A percentile compares a stretch with the other conserved stretches of the same genome.
Evolutionary conservation across 2,797 vertebrate species (phyloP).

Genomic region (Okamejei kenojei): DNA sequence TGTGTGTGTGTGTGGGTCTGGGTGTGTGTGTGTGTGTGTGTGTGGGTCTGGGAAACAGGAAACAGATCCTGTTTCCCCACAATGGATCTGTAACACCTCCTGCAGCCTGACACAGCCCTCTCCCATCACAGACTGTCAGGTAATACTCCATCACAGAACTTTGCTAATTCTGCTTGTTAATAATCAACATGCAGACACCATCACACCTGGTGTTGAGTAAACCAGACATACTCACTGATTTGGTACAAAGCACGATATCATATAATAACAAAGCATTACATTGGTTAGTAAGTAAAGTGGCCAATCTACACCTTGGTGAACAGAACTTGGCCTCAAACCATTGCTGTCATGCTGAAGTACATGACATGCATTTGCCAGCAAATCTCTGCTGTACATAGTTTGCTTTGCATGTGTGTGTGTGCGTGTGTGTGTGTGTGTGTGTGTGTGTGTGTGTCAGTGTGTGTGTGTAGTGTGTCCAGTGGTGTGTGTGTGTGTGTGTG

Average conservation of each 20-base stretch:
- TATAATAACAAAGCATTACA: no score
- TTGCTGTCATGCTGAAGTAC: not conserved
- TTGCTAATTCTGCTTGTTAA: not conserved
- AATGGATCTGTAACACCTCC: not conserved
- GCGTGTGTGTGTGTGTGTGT: not conserved
- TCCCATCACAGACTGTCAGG: not conserved
- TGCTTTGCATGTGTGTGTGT: no score
- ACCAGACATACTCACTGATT: no score
- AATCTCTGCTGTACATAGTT: not conserved
- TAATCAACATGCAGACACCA: not conserved
- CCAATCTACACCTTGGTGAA: no score
- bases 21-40: no score
- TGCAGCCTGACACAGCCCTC: not conserved
- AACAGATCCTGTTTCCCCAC: not conserved
- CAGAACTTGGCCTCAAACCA: not conserved
- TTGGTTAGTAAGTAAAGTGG: no score
- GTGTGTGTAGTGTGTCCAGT: no score
- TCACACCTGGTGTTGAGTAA: not conserved
- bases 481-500: no score
- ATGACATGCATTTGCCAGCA: not conserved
- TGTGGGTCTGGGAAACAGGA: no score
- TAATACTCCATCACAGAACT: not conserved
- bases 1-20: no score
- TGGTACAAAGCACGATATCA: no score
- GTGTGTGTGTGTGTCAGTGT: not conserved